These are phyloP conservation scores for Montipora capricornis DNA, from an alignment of 64 coral and sea anemone species.

Conservation along the genomic window DNA sequence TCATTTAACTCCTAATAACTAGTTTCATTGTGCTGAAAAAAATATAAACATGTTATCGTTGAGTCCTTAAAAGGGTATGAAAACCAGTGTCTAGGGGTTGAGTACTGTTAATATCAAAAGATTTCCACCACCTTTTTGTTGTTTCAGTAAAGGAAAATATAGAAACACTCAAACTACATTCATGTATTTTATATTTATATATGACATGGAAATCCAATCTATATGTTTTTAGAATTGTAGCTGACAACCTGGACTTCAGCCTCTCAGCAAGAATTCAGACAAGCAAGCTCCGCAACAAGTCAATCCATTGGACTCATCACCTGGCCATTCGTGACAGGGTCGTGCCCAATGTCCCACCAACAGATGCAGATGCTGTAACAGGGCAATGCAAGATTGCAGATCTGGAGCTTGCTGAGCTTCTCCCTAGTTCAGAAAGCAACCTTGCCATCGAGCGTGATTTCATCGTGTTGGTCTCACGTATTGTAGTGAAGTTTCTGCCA, in stretches of 20 bases:
- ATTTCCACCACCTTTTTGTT: too few relatives aligned
- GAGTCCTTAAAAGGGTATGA: too few relatives aligned
- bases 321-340: background rate
- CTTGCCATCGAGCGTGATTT: background rate
- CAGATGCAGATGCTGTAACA: background rate
- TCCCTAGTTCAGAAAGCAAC: background rate
- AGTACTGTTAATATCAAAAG: too few relatives aligned
- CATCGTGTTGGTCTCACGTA: background rate
- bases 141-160: too few relatives aligned
- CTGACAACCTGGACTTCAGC: slow-evolving; percentile 7
- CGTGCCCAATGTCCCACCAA: background rate
- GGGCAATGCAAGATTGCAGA: background rate
- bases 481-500: background rate
- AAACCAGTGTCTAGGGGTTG: too few relatives aligned
- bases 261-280: slow-evolving; percentile 3
- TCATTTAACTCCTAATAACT: too few relatives aligned
- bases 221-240: background rate
- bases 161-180: too few relatives aligned
- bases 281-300: background rate
- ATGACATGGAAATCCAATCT: too few relatives aligned
- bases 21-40: too few relatives aligned
- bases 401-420: background rate
- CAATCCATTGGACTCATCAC: background rate
- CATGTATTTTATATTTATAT: too few relatives aligned
- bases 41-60: too few relatives aligned